A percentile compares a stretch with the other conserved stretches of the same genome.
Conservation (phyloP, 2,113 vertebrate genomes). For the Helogale parvula region DNA sequence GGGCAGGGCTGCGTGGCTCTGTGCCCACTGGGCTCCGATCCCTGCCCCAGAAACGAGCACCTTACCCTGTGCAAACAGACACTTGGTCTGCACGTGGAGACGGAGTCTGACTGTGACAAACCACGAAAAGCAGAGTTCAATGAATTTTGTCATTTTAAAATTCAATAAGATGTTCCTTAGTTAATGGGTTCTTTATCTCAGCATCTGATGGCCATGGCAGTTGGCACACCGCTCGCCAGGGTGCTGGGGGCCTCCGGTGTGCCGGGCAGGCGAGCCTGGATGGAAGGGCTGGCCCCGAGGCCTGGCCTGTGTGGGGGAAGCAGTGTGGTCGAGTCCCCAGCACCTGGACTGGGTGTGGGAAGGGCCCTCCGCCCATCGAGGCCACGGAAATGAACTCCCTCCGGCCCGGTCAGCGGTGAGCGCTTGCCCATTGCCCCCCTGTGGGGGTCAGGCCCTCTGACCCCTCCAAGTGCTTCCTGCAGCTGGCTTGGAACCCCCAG, state of each 20-base stretch:
- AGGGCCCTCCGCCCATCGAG: rapidly evolving
- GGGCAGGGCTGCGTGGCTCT: not conserved
- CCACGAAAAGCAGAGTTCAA: not conserved
- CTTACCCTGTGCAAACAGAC: rapidly evolving
- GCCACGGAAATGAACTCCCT: rapidly evolving
- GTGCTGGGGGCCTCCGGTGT: not conserved
- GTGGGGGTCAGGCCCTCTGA: no score
- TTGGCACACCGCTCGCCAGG: rapidly evolving
- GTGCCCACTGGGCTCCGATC: not conserved
- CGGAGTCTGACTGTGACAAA: rapidly evolving
- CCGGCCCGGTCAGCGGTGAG: rapidly evolving
- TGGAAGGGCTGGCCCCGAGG: not conserved
- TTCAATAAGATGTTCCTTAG: not conserved
- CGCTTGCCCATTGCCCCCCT: no score
- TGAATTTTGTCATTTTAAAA: not conserved
- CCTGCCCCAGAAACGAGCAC: not conserved
- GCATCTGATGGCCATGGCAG: not conserved
- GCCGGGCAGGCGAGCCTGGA: not conserved
- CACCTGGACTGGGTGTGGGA: not conserved
- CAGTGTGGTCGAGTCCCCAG: not conserved
- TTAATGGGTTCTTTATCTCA: not conserved
- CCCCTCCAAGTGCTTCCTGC: not conserved
- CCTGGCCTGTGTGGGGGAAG: not conserved
- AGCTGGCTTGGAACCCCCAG: not conserved
- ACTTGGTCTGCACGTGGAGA: rapidly evolving